These are phyloP conservation scores for Glaucopsyche alexis DNA, from an alignment of 2,888 invertebrate species.

Conservation along the genomic window DNA sequence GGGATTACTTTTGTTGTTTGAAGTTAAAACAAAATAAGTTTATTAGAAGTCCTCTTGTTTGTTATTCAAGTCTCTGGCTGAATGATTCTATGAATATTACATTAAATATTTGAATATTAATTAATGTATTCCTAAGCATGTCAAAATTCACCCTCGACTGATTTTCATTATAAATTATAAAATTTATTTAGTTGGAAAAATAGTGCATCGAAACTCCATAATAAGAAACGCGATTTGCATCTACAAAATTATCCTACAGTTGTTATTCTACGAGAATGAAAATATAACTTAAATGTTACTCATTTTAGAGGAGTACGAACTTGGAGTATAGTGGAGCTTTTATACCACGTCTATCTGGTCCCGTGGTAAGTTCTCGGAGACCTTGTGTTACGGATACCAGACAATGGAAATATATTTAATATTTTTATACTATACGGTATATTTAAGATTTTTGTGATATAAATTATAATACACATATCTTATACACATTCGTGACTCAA, in stretches of 20 bases:
- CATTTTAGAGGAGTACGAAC: no score
- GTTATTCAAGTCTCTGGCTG: constrained; percentile 30
- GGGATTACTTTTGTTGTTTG: neutral
- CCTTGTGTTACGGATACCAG: no score
- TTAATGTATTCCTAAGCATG: constrained; percentile 25
- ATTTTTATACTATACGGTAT: no score
- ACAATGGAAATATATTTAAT: no score
- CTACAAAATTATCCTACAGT: neutral
- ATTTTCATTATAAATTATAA: constrained; percentile 7
- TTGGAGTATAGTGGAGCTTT: no score
- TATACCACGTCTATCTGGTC: no score
- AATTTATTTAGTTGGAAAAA: neutral
- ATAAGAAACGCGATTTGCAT: neutral
- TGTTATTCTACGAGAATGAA: neutral
- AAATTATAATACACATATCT: no score
- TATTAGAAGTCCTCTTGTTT: constrained; percentile 32
- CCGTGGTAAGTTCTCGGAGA: no score
- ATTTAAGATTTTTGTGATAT: no score
- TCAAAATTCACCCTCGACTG: constrained; percentile 24
- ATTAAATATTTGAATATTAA: constrained; percentile 35
- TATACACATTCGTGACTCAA: no score
- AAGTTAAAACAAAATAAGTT: constrained; percentile 26
- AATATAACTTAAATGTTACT: no score
- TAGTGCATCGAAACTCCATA: neutral
- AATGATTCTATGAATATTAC: constrained; percentile 35